These are phyloP conservation scores for Oxystoma pomonae DNA, from an alignment of 2,888 invertebrate genomes.

Conservation along the genomic window DNA sequence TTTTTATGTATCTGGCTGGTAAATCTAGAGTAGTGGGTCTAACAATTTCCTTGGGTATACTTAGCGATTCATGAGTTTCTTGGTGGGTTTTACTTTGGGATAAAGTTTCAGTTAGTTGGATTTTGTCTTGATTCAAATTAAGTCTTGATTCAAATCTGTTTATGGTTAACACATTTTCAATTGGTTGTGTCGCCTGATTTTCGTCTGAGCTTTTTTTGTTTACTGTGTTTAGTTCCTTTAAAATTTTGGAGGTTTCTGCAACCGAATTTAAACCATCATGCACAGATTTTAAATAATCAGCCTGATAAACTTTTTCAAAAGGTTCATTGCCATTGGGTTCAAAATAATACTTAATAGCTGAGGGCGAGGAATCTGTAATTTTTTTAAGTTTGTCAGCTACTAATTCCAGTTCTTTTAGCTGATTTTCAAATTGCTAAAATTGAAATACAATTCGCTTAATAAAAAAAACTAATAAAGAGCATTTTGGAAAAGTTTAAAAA, in stretches of 20 bases:
- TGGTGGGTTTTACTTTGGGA: neutral
- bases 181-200: neutral
- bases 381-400: constrained; percentile 42
- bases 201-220: neutral
- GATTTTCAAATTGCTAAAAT: constrained; percentile 10
- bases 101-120: neutral
- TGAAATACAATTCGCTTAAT: no score
- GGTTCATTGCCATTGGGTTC: constrained; percentile 35
- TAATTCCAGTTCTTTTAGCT: constrained; percentile 33
- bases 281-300: no score
- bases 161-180: neutral
- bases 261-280: no score
- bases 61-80: neutral
- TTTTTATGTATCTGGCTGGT: neutral
- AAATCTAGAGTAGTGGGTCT: neutral
- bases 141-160: neutral
- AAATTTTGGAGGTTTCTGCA: neutral
- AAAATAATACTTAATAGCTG: constrained; percentile 42
- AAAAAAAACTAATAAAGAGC: no score
- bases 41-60: neutral
- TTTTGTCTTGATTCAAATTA: neutral
- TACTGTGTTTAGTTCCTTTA: neutral
- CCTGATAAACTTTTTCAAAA: neutral
- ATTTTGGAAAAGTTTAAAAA: no score
- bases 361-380: constrained; percentile 38